Evolutionary conservation across 2,888 invertebrate species (phyloP).

Genomic region (Strigamia maritima): DNA sequence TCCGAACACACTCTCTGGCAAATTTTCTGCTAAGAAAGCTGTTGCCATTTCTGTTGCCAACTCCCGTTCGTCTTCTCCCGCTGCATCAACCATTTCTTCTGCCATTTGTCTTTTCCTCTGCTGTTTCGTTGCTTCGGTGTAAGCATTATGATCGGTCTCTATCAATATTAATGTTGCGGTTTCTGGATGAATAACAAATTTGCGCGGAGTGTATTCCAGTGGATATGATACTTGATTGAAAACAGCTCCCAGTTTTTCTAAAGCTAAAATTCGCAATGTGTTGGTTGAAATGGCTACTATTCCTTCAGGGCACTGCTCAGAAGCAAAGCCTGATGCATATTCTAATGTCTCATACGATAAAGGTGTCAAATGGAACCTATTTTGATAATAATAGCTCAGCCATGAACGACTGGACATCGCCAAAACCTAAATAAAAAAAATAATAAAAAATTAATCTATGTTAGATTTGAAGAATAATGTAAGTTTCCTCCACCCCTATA

Average conservation of each 20-base stretch:
- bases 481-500: not conserved
- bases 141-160: conserved; percentile 97
- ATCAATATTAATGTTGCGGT: conserved; percentile 84
- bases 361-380: conserved; percentile 88
- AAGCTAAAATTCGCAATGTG: conserved; percentile 87
- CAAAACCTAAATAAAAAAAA: conserved; percentile 59
- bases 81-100: conserved; percentile 96
- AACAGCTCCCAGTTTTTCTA: conserved; percentile 96
- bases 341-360: conserved; percentile 94
- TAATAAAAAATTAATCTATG: not conserved
- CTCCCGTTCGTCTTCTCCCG: conserved; percentile 91
- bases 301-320: conserved; percentile 98
- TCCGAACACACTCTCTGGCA: conserved; percentile 90
- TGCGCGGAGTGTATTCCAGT: conserved; percentile 91
- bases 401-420: conserved; percentile 98
- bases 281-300: conserved; percentile 98
- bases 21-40: conserved; percentile 87
- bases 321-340: conserved; percentile 91
- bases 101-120: conserved; percentile 94
- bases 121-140: conserved; percentile 93
- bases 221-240: conserved; percentile 88
- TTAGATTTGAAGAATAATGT: not conserved
- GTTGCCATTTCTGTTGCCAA: conserved; percentile 96
- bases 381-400: conserved; percentile 98
- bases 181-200: conserved; percentile 88